A percentile compares a stretch with the other conserved stretches of the same genome.
phyloP scores from a whole-genome alignment of 2,888 invertebrate species.

The Cephus nigrinus region DNA sequence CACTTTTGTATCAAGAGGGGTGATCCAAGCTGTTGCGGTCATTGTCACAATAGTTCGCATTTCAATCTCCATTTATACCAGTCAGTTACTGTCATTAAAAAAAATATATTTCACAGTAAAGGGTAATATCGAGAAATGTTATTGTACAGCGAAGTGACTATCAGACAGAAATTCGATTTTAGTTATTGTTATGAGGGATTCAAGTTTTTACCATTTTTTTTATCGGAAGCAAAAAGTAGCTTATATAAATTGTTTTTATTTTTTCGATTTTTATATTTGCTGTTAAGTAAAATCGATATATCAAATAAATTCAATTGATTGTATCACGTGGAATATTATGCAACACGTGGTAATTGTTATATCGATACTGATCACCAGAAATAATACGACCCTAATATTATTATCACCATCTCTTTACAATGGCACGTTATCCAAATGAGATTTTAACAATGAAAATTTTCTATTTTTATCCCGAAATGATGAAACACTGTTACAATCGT shows the following conservation, averaged over 20 bases:
- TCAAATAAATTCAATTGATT: background rate
- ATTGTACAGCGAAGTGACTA: background rate
- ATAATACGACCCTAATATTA: background rate
- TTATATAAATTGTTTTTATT: background rate
- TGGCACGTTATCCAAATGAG: background rate
- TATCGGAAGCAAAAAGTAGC: background rate
- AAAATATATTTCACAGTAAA: background rate
- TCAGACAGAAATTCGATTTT: background rate
- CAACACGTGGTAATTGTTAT: background rate
- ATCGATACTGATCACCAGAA: background rate
- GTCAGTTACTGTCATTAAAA: background rate
- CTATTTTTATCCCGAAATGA: background rate
- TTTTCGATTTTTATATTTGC: background rate
- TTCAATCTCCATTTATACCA: background rate
- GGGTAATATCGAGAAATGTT: background rate
- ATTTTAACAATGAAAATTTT: background rate
- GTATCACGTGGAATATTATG: background rate
- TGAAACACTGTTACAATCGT: background rate
- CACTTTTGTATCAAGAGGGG: conserved; percentile 34
- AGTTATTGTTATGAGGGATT: background rate
- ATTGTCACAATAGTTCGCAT: background rate
- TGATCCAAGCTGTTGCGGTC: conserved; percentile 38
- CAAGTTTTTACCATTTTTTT: background rate
- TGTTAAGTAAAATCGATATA: background rate
- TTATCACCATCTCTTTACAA: background rate